These are phyloP conservation scores for Chanos chanos DNA, from an alignment of 2,797 vertebrate genomes.

Conservation along the genomic window DNA sequence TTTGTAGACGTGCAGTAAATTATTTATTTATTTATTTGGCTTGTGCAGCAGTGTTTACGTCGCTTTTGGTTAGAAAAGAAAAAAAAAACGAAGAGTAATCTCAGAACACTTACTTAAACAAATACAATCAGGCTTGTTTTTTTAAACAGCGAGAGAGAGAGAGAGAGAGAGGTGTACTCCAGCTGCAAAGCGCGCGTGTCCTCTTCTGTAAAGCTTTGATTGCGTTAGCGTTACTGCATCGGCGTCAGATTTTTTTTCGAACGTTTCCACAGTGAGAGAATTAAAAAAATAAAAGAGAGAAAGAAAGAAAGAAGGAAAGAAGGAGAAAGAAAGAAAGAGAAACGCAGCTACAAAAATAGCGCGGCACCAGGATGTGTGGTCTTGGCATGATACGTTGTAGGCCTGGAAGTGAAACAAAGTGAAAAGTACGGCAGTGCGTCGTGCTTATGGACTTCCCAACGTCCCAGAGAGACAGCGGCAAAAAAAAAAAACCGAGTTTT, in stretches of 20 bases:
- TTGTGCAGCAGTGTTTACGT: conserved; percentile 32
- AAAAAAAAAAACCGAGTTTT: neutral
- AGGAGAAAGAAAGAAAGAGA: conserved; percentile 28
- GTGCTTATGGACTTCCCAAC: conserved; percentile 30
- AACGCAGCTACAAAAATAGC: conserved; percentile 56
- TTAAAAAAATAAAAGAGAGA: conserved; percentile 51
- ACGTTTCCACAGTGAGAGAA: conserved; percentile 9
- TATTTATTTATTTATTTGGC: neutral
- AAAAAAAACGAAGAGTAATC: conserved; percentile 55
- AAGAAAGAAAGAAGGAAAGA: conserved; percentile 48
- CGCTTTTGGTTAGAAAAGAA: conserved; percentile 49
- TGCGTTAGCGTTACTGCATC: too few relatives aligned
- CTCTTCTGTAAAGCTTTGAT: neutral
- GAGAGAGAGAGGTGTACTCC: conserved; percentile 47
- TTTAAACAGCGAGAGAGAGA: conserved; percentile 62
- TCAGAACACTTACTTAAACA: conserved; percentile 58
- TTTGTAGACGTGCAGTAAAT: conserved; percentile 39
- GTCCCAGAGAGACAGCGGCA: conserved; percentile 37
- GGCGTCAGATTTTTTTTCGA: too few relatives aligned
- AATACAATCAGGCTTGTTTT: conserved; percentile 64
- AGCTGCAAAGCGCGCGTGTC: too few relatives aligned
- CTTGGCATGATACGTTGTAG: conserved; percentile 63
- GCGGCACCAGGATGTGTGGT: conserved; percentile 61
- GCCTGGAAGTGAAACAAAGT: conserved; percentile 65
- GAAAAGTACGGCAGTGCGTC: conserved; percentile 56